These are phyloP conservation scores for Xestia sexstrigata DNA, from an alignment of 2,888 invertebrate genomes.

Conservation along the genomic window DNA sequence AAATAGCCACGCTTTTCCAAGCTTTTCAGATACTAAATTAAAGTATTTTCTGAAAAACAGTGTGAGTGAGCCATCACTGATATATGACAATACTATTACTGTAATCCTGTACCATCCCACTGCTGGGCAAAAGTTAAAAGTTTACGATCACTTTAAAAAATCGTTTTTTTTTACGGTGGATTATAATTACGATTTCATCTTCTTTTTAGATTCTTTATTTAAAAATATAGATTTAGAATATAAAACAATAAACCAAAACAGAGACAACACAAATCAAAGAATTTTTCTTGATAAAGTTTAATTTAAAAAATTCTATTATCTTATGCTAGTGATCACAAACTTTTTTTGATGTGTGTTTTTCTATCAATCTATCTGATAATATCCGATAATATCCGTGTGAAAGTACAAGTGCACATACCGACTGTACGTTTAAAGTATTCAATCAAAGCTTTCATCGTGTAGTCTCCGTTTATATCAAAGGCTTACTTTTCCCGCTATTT, in stretches of 20 bases:
- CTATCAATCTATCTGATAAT: neutral
- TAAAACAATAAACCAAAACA: too few species aligned
- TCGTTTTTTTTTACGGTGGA: too few species aligned
- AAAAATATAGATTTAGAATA: too few species aligned
- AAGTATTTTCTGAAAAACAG: neutral
- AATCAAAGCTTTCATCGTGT: constrained; percentile 12
- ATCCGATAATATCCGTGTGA: neutral
- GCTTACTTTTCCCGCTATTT: constrained; percentile 48
- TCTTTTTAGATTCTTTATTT: too few species aligned
- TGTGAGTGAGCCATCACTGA: neutral
- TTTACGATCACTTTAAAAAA: too few species aligned
- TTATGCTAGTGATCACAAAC: too few species aligned
- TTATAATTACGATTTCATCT: too few species aligned
- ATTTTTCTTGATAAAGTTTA: too few species aligned
- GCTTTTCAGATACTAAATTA: neutral
- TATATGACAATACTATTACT: neutral
- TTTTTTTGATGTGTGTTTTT: too few species aligned
- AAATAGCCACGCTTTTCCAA: neutral
- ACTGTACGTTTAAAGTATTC: neutral
- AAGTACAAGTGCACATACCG: neutral
- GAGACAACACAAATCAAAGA: too few species aligned
- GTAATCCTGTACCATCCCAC: neutral
- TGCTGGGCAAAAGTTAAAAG: too few species aligned
- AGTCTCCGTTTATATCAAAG: constrained; percentile 27
- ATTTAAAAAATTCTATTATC: too few species aligned